Percentiles rank a stretch among this genome's conserved stretches.
Evolutionary conservation across 2,113 vertebrate genomes (phyloP).

Genomic region (Neolamprologus longior): DNA sequence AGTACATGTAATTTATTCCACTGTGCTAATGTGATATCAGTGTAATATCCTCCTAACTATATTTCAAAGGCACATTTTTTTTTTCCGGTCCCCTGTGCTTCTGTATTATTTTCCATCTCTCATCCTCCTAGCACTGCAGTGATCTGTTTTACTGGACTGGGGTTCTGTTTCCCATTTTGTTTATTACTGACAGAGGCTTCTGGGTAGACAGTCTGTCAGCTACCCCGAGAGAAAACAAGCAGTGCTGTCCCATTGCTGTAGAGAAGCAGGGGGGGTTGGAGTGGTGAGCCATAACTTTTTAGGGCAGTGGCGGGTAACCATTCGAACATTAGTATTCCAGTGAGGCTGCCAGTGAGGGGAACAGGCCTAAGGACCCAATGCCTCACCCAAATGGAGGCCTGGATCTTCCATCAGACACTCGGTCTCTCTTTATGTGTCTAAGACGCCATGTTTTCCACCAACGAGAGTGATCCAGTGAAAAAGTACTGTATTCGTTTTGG

Average conservation of each 20-base stretch:
- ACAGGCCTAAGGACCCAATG: constrained; percentile 28
- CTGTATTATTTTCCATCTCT: neutral
- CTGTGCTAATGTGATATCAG: neutral
- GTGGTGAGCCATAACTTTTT: constrained; percentile 49
- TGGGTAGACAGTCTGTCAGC: constrained; percentile 43
- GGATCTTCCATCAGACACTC: constrained; percentile 7
- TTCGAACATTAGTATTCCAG: constrained; percentile 62
- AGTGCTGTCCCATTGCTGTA: constrained; percentile 20
- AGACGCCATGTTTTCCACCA: neutral
- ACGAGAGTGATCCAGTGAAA: neutral
- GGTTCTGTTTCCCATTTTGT: constrained; percentile 37
- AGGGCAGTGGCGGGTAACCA: constrained; percentile 38
- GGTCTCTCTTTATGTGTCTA: neutral
- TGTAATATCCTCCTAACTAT: neutral
- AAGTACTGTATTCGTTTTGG: neutral
- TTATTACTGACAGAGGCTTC: constrained; percentile 23
- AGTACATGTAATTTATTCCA: neutral
- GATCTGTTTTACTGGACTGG: constrained; percentile 10
- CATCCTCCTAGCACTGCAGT: neutral
- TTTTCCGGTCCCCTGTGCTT: neutral
- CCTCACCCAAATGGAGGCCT: constrained; percentile 25
- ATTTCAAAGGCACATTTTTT: neutral
- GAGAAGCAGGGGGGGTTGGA: neutral
- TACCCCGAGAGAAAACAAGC: constrained; percentile 32
- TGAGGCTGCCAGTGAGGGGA: constrained; percentile 36